phyloP scores from a whole-genome alignment of 1,140 invertebrate species.

The Drosophila pruinosa region DNA sequence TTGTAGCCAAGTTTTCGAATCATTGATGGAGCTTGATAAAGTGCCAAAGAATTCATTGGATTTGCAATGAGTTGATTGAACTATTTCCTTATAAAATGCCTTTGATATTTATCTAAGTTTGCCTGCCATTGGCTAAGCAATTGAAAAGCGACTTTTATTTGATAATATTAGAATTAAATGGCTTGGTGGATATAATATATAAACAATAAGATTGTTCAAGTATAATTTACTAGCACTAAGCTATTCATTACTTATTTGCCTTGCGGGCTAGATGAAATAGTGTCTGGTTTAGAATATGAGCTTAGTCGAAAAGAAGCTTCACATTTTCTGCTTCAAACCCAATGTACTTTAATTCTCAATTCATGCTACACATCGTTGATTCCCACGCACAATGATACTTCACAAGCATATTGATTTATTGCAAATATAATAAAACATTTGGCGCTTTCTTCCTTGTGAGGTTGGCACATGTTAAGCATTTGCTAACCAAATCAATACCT shows the following conservation, averaged over 20 bases:
- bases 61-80: no score
- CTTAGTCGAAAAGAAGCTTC: neutral
- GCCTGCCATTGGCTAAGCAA: no score
- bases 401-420: conserved; percentile 18
- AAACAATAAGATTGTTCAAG: no score
- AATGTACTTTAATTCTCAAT: neutral
- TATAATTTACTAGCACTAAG: no score
- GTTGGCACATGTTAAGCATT: neutral
- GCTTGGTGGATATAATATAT: no score
- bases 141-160: no score
- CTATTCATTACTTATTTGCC: no score
- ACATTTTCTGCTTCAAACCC: neutral
- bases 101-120: no score
- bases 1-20: neutral
- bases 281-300: neutral
- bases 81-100: no score
- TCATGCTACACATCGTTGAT: neutral
- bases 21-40: neutral
- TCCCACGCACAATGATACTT: neutral
- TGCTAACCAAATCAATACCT: conserved; percentile 1
- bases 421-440: conserved; percentile 9
- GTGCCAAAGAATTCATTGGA: no score
- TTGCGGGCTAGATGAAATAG: neutral
- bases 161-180: no score
- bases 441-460: neutral